Evolutionary conservation across 2,797 vertebrate genomes (phyloP).

Genomic region (Poeciliopsis infans): DNA sequence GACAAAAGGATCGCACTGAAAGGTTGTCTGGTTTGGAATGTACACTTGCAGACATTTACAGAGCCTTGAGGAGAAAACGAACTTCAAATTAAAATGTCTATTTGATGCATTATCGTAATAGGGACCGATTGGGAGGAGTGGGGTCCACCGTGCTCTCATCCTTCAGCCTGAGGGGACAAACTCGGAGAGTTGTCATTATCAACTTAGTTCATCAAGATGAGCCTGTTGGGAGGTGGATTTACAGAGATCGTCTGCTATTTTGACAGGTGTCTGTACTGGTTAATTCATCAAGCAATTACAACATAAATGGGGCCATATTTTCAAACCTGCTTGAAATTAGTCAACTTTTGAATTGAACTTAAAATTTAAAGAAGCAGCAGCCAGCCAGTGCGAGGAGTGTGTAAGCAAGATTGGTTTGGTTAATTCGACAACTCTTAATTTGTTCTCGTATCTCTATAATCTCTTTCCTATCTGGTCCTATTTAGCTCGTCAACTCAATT

Average conservation of each 20-base stretch:
- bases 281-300: conserved; percentile 79
- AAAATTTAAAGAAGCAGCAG: conserved; percentile 10
- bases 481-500: neutral
- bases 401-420: neutral
- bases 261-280: conserved; percentile 81
- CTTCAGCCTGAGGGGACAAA: conserved; percentile 77
- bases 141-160: conserved; percentile 64
- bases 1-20: conserved; percentile 70
- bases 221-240: conserved; percentile 73
- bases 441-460: neutral
- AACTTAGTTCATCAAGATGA: conserved; percentile 77
- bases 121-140: conserved; percentile 73
- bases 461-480: neutral
- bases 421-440: neutral
- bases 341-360: conserved; percentile 23
- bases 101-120: conserved; percentile 81
- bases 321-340: conserved; percentile 44
- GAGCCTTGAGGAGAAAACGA: conserved; percentile 80
- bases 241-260: conserved; percentile 74
- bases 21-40: conserved; percentile 70
- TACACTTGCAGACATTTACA: conserved; percentile 70
- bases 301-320: conserved; percentile 62
- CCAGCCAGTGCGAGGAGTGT: neutral
- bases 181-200: conserved; percentile 78
- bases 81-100: conserved; percentile 83